Evolutionary conservation across 2,797 vertebrate species (phyloP).

Genomic region (Eremophila alpestris): DNA sequence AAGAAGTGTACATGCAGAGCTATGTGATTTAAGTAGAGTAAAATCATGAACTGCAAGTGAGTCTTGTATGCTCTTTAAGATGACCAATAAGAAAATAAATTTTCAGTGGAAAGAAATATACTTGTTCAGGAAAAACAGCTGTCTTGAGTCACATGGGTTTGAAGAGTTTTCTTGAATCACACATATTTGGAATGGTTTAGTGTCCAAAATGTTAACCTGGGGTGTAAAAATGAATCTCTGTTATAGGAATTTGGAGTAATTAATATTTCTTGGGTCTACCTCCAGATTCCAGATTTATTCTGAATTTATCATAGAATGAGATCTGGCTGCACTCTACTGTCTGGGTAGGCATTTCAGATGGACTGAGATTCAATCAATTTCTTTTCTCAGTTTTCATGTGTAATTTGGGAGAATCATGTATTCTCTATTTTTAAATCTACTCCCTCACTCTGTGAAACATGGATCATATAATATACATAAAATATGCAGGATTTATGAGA

Average conservation of each 20-base stretch:
- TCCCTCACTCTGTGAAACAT: background rate
- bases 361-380: background rate
- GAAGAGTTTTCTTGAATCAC: background rate
- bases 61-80: background rate
- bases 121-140: background rate
- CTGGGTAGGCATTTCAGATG: background rate
- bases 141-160: background rate
- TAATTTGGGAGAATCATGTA: background rate
- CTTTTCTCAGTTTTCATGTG: background rate
- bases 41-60: background rate
- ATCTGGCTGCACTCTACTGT: background rate
- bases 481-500: background rate
- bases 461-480: background rate
- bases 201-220: background rate
- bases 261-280: rapidly evolving
- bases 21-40: background rate
- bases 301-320: background rate
- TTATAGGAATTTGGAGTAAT: background rate
- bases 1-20: background rate
- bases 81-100: background rate
- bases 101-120: background rate
- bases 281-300: background rate
- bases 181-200: background rate
- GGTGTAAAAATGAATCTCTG: background rate
- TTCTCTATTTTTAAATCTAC: background rate